These are phyloP conservation scores for Todiramphus saurophagus DNA, from an alignment of 2,113 vertebrate genomes.

Conservation along the genomic window DNA sequence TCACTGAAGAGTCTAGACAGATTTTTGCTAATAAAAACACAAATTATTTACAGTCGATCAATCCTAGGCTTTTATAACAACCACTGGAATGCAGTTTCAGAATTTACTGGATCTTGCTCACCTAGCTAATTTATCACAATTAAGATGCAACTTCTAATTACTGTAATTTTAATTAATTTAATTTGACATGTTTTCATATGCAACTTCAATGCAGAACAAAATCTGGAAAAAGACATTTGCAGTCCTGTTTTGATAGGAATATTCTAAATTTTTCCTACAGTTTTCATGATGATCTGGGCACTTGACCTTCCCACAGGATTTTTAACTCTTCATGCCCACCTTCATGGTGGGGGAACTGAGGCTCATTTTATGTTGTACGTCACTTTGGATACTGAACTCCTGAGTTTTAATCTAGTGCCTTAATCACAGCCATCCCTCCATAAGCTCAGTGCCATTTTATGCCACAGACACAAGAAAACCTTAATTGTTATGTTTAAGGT, in stretches of 20 bases:
- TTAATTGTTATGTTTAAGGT: background rate
- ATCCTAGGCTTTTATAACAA: background rate
- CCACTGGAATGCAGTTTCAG: background rate
- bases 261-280: background rate
- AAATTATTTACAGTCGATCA: background rate
- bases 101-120: background rate
- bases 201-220: background rate
- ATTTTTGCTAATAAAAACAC: background rate
- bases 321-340: background rate
- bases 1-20: background rate
- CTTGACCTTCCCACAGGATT: background rate
- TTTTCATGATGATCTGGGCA: background rate
- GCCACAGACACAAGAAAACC: background rate
- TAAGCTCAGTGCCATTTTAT: constrained; percentile 14
- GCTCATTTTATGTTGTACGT: background rate
- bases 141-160: background rate
- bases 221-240: background rate
- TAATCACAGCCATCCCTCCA: background rate
- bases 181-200: background rate
- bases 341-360: background rate
- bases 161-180: background rate
- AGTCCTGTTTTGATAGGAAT: background rate
- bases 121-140: background rate
- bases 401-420: constrained; percentile 14
- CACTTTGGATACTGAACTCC: background rate